Percentiles rank a stretch among this genome's conserved stretches.
Evolutionary conservation across 1,140 invertebrate genomes (phyloP).

Genomic region (Ptiloglossa arizonensis): DNA sequence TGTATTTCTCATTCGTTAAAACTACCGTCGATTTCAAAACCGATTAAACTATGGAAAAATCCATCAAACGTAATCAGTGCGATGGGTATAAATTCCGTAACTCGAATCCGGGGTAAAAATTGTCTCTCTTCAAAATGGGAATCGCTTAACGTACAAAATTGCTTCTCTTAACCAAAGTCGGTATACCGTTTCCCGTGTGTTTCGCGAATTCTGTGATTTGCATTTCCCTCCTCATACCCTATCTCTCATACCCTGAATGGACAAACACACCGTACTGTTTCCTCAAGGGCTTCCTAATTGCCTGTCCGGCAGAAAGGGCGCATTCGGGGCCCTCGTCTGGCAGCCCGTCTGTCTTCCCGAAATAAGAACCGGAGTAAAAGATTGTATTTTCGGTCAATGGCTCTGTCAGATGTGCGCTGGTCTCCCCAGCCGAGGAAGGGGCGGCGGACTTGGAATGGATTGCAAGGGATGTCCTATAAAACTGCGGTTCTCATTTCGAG

Average conservation of each 20-base stretch:
- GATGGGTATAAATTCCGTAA: too few relatives aligned
- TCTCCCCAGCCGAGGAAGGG: slow-evolving; percentile 39
- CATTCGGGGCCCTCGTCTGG: slow-evolving; percentile 42
- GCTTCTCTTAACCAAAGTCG: too few relatives aligned
- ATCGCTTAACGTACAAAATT: too few relatives aligned
- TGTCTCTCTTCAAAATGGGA: too few relatives aligned
- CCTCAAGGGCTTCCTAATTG: slow-evolving; percentile 49
- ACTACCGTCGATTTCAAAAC: too few relatives aligned
- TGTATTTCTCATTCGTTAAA: too few relatives aligned
- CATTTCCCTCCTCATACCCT: not conserved
- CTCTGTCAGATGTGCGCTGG: slow-evolving; percentile 68
- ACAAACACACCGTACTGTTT: slow-evolving; percentile 29
- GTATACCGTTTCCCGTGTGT: not conserved
- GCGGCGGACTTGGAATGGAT: slow-evolving; percentile 57
- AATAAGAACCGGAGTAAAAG: slow-evolving; percentile 64
- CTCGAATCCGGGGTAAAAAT: too few relatives aligned
- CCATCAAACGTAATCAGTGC: too few relatives aligned
- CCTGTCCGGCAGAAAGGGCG: slow-evolving; percentile 42
- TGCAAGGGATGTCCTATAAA: slow-evolving; percentile 59
- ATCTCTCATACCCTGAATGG: slow-evolving; percentile 22
- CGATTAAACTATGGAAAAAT: too few relatives aligned
- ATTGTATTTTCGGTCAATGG: slow-evolving; percentile 71
- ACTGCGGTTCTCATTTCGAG: slow-evolving; percentile 54
- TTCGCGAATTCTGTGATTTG: not conserved
- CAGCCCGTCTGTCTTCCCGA: slow-evolving; percentile 51